Conservation (phyloP, 2,113 vertebrate species). For the Gavialis gangeticus region DNA sequence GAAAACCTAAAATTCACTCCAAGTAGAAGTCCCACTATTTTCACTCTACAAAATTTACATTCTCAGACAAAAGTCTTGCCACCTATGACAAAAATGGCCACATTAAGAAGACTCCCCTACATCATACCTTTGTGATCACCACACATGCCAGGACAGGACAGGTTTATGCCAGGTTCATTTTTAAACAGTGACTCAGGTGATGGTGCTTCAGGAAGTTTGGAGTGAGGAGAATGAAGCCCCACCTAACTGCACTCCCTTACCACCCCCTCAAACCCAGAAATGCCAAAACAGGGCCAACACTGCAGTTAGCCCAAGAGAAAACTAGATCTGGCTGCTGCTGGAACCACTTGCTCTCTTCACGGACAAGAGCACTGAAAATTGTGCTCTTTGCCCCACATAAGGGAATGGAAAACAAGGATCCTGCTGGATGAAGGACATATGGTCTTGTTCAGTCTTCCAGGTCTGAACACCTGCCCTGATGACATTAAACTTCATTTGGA, state of each 20-base stretch:
- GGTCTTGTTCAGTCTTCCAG: constrained; percentile 23
- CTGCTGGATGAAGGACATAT: not conserved
- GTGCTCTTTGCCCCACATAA: not conserved
- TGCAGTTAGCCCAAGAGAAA: not conserved
- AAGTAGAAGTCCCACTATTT: not conserved
- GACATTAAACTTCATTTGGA: constrained; percentile 52
- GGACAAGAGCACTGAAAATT: not conserved
- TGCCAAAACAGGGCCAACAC: not conserved
- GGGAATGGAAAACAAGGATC: not conserved
- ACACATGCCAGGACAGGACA: accelerated
- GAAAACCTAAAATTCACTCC: not conserved
- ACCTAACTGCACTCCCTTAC: not conserved
- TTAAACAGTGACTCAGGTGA: not conserved
- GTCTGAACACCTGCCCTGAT: not conserved
- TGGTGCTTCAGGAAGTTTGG: not conserved
- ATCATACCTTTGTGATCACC: not conserved
- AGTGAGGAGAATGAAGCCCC: not conserved
- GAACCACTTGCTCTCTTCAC: not conserved
- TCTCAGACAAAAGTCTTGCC: not conserved
- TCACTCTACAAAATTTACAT: not conserved
- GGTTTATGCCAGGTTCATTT: not conserved
- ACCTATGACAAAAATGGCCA: not conserved
- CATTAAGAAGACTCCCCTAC: not conserved
- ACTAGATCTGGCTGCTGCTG: not conserved
- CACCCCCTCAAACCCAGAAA: not conserved